Conservation (phyloP, 2,797 vertebrate genomes). For the Sciurus carolinensis region DNA sequence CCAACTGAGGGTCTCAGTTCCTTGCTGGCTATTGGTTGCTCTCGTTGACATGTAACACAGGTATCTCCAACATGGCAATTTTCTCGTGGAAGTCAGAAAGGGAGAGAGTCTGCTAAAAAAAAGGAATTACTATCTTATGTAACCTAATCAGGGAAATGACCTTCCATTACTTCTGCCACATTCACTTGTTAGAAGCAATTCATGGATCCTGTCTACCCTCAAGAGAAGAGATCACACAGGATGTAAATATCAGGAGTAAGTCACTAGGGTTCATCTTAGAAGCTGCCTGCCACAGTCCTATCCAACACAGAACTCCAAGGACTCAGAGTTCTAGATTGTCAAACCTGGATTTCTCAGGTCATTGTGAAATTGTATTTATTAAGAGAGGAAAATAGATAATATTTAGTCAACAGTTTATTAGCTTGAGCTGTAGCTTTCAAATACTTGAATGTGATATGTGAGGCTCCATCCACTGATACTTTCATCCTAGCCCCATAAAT, state of each 20-base stretch:
- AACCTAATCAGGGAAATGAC: neutral
- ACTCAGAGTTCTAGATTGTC: neutral
- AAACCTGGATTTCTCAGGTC: neutral
- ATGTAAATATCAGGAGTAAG: neutral
- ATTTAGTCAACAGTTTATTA: slow-evolving; percentile 41
- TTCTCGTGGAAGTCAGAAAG: neutral
- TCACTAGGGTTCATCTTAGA: neutral
- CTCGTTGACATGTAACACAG: neutral
- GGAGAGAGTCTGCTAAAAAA: neutral
- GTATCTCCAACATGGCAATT: neutral
- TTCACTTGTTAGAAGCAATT: neutral
- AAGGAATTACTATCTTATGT: neutral
- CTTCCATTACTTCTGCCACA: neutral
- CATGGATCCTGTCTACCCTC: neutral
- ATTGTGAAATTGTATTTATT: slow-evolving; percentile 28
- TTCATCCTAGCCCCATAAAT: neutral
- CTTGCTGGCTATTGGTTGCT: neutral
- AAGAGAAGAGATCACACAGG: neutral
- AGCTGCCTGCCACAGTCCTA: neutral
- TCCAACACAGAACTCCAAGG: slow-evolving; percentile 5
- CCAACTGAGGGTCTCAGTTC: neutral
- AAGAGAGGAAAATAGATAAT: neutral
- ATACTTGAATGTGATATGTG: neutral
- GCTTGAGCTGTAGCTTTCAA: slow-evolving; percentile 25
- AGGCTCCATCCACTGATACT: neutral